These are phyloP conservation scores for Gorsachius goisagi DNA, from an alignment of 2,113 vertebrate species.

Conservation along the genomic window DNA sequence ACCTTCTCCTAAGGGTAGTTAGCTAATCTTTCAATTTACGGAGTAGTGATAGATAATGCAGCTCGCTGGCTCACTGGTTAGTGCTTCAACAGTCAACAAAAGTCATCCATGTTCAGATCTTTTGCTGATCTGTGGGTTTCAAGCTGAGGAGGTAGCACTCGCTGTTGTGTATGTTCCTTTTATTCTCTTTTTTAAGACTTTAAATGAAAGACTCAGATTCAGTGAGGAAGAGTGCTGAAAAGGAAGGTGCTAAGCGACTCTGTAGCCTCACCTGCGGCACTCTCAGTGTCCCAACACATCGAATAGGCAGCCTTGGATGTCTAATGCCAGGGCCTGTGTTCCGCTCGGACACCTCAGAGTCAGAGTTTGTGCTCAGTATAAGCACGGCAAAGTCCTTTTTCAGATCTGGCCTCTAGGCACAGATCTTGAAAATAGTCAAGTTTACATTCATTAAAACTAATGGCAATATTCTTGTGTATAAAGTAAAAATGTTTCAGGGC, in stretches of 20 bases:
- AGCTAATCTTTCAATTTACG: neutral
- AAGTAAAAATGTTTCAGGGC: neutral
- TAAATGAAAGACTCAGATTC: neutral
- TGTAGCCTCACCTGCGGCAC: neutral
- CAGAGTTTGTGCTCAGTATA: neutral
- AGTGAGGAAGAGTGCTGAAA: neutral
- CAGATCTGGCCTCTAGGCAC: neutral
- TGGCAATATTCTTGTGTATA: neutral
- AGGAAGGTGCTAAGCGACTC: neutral
- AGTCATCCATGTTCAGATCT: neutral
- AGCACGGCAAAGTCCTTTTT: neutral
- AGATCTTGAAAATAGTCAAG: neutral
- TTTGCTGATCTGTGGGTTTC: neutral
- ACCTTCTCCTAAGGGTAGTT: neutral
- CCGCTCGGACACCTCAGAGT: neutral
- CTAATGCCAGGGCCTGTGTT: neutral
- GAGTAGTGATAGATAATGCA: neutral
- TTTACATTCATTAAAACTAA: neutral
- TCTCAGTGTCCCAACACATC: accelerated
- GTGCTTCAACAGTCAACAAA: neutral
- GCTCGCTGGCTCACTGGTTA: neutral
- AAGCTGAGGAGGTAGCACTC: neutral
- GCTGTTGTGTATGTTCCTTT: neutral
- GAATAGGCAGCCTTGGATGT: neutral
- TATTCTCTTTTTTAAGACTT: neutral